Evolutionary conservation across 92 coral and sea anemone species (phyloP).

Genomic region (Palythoa heliodiscus): DNA sequence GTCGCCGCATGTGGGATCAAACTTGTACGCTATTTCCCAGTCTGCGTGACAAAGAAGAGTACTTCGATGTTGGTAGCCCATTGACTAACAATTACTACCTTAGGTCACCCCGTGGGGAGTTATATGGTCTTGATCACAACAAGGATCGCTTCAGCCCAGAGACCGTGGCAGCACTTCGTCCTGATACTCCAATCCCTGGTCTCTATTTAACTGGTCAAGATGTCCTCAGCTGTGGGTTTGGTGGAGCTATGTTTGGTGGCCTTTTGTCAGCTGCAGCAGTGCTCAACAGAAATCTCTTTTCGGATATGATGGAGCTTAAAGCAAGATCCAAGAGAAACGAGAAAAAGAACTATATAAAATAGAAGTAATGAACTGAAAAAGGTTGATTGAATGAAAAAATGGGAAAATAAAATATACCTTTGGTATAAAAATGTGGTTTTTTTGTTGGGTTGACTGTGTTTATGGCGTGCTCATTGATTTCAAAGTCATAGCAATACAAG

Average conservation of each 20-base stretch:
- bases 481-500: no score
- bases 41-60: constrained; percentile 80
- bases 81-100: constrained; percentile 83
- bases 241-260: constrained; percentile 85
- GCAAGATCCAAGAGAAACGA: constrained; percentile 38
- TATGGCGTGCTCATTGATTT: no score
- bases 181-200: constrained; percentile 85
- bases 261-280: constrained; percentile 79
- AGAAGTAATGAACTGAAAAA: not conserved
- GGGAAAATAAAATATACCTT: no score
- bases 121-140: constrained; percentile 93
- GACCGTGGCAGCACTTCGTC: constrained; percentile 77
- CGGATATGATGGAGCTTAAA: constrained; percentile 67
- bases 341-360: constrained; percentile 11
- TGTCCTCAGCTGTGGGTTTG: constrained; percentile 81
- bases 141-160: constrained; percentile 80
- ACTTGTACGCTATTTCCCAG: constrained; percentile 80
- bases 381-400: not conserved
- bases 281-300: constrained; percentile 70
- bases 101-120: constrained; percentile 90
- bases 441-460: no score
- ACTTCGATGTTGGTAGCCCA: constrained; percentile 92
- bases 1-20: constrained; percentile 93
- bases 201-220: constrained; percentile 90
- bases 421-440: no score